Evolutionary conservation across 2,888 invertebrate species (phyloP), one percentile per base, ranked within the genome.

Genomic region (Rhogogaster chlorosoma): DNA sequence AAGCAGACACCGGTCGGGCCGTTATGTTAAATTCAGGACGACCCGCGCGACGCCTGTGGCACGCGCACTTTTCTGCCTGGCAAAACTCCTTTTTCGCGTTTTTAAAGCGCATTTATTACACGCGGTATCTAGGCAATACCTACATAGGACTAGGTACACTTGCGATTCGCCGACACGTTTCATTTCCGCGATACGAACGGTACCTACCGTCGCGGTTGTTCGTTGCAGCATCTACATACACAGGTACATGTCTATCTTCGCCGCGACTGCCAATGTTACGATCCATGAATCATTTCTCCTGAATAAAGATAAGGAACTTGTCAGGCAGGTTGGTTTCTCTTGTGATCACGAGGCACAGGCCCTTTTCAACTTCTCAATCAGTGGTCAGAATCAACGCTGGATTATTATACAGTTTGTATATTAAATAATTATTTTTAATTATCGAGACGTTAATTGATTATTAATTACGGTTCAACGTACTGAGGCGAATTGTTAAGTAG

Each of bases 11-110:
- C 85, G 86, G 84, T 80, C 87, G 86, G 82, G 87, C 90, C 90
- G 90, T 90, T 90, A 90, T 87, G 87, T 90, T 86, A 87, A 88
- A 90, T 90, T 88, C 87, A 86, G 90, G 90, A 87, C 90, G 87
- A 86, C 87, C 67, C 29, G 83, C 57, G 36, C 6, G 67, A 45
- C 42, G 83, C 83, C 83, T 64, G n/a, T 18, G 18, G 61, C 38
- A 64, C 83, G 70, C 83, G 49, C 32, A 70, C 83, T 67, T 82
- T 82, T 64, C 82, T 45, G 38, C 38, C 29, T 73, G 26, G 42
- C 42, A 61, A 80, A 80, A 80, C 80, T 80, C 22, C 61, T 80
- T 80, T 80, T 83, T 83, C 67, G 83, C 83, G 67, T 80, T 80
- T 80, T 80, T 80, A 80, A 61, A 6, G 22, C 61, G 36, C 15